A percentile compares a stretch with the other conserved stretches of the same genome.
phyloP scores from a whole-genome alignment of 2,113 vertebrate species.

The Panthera uncia region DNA sequence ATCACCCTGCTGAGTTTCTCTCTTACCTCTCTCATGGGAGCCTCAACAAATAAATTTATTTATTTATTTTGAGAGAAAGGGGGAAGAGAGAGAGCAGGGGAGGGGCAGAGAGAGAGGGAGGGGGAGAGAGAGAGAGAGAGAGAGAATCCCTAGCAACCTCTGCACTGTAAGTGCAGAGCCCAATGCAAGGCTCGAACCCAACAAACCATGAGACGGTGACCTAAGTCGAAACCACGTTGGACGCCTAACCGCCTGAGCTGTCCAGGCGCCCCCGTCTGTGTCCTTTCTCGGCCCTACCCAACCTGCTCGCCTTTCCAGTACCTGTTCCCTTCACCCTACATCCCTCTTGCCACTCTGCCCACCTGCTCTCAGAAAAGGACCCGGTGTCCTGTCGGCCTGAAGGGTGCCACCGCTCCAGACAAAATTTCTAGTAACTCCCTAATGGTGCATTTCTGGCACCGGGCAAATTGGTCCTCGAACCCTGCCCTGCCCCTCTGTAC shows the following conservation, averaged over 20 bases:
- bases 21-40: neutral
- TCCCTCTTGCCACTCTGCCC: neutral
- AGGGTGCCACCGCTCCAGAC: neutral
- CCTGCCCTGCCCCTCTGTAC: slow-evolving; percentile 72
- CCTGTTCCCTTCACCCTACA: neutral
- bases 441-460: neutral
- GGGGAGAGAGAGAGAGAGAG: too few relatives aligned
- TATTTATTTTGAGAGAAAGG: too few relatives aligned
- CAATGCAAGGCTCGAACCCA: too few relatives aligned
- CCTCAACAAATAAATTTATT: neutral
- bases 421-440: neutral
- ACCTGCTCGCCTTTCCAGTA: neutral
- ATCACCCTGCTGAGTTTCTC: neutral
- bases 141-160: too few relatives aligned
- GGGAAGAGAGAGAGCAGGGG: too few relatives aligned
- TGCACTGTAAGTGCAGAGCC: too few relatives aligned
- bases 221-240: too few relatives aligned
- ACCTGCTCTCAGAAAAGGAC: neutral
- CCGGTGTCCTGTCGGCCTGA: accelerated
- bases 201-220: too few relatives aligned
- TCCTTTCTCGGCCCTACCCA: accelerated
- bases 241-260: too few relatives aligned
- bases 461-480: accelerated
- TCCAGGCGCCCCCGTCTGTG: too few relatives aligned
- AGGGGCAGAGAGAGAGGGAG: too few relatives aligned